Percentiles rank a stretch among this genome's conserved stretches.
phyloP scores from a whole-genome alignment of 2,797 vertebrate genomes.

The Argya squamiceps region DNA sequence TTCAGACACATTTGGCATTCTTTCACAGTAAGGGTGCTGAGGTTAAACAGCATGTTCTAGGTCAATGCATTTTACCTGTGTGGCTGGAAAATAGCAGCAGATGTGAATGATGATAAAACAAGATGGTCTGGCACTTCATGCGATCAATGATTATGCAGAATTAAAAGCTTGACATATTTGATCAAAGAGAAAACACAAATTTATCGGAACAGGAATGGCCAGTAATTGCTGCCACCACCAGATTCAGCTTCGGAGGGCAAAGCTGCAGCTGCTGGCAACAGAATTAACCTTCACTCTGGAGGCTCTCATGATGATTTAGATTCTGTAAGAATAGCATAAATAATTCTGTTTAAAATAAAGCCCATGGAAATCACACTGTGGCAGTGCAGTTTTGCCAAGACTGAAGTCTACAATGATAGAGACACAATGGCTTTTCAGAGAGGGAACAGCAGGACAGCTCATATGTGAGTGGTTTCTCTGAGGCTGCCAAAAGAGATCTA shows the following conservation, averaged over 20 bases:
- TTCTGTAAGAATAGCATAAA: slow-evolving; percentile 55
- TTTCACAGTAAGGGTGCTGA: not conserved
- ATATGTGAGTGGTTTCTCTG: not conserved
- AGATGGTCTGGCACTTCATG: slow-evolving; percentile 37
- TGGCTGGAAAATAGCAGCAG: slow-evolving; percentile 28
- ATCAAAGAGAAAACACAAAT: slow-evolving; percentile 57
- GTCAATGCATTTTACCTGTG: slow-evolving; percentile 21
- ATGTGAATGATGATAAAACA: slow-evolving; percentile 58
- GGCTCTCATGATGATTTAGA: slow-evolving; percentile 33
- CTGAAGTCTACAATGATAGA: slow-evolving; percentile 28
- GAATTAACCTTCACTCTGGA: slow-evolving; percentile 49
- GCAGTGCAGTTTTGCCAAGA: slow-evolving; percentile 28
- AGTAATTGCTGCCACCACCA: slow-evolving; percentile 1
- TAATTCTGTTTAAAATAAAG: slow-evolving; percentile 61
- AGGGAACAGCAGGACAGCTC: slow-evolving; percentile 42
- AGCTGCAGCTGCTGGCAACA: slow-evolving; percentile 40
- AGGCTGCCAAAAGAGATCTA: slow-evolving; percentile 43
- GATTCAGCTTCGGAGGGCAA: not conserved
- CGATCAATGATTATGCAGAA: slow-evolving; percentile 11
- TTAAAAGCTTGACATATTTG: slow-evolving; percentile 60
- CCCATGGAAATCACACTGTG: slow-evolving; percentile 27
- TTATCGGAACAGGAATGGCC: not conserved
- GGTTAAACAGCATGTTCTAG: not conserved
- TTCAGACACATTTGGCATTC: not conserved
- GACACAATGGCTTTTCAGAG: slow-evolving; percentile 30